Percentiles rank a stretch among this genome's conserved stretches.
Conservation (phyloP, 2,113 vertebrate species). For the Chrysemys picta region DNA sequence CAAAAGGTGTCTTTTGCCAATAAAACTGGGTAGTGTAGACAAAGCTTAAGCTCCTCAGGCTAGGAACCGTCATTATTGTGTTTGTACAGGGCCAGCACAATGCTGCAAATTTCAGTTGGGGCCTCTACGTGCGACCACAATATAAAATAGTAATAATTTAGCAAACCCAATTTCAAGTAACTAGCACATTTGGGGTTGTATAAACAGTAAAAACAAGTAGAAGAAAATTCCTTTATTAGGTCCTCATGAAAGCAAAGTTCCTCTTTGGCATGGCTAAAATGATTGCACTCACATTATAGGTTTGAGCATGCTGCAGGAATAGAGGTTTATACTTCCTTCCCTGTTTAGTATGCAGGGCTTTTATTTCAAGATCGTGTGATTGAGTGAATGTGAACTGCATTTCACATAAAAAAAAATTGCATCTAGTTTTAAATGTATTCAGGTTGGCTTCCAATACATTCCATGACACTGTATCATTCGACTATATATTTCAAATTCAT, state of each 20-base stretch:
- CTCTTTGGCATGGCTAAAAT: neutral
- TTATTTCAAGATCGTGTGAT: neutral
- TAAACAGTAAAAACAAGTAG: neutral
- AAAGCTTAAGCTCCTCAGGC: neutral
- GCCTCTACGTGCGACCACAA: neutral
- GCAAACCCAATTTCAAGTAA: neutral
- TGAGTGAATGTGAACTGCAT: neutral
- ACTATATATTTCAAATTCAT: slow-evolving; percentile 45
- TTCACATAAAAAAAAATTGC: slow-evolving; percentile 8
- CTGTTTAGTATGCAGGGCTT: slow-evolving; percentile 9
- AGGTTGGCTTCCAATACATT: neutral
- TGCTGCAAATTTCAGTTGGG: neutral
- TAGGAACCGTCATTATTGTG: fast-evolving
- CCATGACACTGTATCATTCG: slow-evolving; percentile 10
- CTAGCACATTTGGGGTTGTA: neutral
- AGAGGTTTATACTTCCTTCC: slow-evolving; percentile 41
- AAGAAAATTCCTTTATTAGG: neutral
- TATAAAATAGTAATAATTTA: neutral
- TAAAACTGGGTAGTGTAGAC: too few relatives aligned
- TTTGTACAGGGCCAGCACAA: neutral
- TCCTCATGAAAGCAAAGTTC: neutral
- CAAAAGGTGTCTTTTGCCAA: too few relatives aligned
- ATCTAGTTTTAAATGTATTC: neutral
- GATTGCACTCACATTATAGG: neutral
- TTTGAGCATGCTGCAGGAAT: neutral